Evolutionary conservation across 2,888 invertebrate genomes (phyloP).

Genomic region (Suillia variegata): DNA sequence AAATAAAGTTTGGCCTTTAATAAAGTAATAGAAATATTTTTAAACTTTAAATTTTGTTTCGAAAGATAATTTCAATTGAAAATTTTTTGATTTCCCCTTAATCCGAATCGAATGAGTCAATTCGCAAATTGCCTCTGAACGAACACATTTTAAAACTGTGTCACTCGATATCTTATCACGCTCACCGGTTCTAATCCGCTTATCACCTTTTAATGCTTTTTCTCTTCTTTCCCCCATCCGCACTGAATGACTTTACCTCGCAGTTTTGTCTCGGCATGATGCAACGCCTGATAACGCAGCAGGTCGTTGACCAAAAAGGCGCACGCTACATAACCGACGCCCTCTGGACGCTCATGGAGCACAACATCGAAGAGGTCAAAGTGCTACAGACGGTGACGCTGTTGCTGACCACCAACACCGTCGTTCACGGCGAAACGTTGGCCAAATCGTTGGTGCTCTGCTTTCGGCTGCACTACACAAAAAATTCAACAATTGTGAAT

Average conservation of each 20-base stretch:
- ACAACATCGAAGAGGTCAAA: constrained; percentile 94
- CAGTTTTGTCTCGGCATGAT: constrained; percentile 92
- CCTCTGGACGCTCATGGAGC: constrained; percentile 91
- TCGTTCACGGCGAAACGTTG: constrained; percentile 92
- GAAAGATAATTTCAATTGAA: no score
- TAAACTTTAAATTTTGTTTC: no score
- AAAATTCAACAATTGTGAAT: constrained; percentile 93
- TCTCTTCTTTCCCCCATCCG: background rate
- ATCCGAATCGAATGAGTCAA: no score
- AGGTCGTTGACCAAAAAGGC: constrained; percentile 88
- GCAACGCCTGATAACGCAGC: constrained; percentile 90
- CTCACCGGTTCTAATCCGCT: no score
- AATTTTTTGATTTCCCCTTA: no score
- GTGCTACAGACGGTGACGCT: constrained; percentile 94
- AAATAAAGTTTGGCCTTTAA: no score
- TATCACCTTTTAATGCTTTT: no score
- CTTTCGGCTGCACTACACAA: constrained; percentile 94
- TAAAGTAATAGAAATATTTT: no score
- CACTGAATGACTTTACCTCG: constrained; percentile 27
- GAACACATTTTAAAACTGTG: no score
- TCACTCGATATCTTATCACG: no score
- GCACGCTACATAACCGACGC: constrained; percentile 92
- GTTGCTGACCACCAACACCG: constrained; percentile 90
- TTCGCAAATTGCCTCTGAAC: no score
- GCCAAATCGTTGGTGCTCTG: constrained; percentile 93